Conservation (phyloP, 2,113 vertebrate genomes). For the Hippocampus guttulatus region DNA sequence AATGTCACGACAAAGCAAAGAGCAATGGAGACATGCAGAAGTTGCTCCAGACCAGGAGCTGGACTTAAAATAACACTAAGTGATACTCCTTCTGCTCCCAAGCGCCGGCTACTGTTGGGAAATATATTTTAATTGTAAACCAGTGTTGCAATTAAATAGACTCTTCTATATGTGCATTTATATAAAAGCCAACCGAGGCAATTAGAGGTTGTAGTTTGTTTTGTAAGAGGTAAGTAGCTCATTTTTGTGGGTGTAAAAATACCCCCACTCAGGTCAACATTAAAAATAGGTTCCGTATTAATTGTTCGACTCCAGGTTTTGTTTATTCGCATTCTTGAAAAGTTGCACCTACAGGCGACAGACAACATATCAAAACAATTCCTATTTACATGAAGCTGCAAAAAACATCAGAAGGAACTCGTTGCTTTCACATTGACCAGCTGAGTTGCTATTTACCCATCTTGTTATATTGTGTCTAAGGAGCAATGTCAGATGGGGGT, state of each 20-base stretch:
- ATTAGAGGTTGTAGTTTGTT: not conserved
- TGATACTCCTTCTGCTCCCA: not conserved
- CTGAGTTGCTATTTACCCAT: too few relatives aligned
- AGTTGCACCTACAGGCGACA: not conserved
- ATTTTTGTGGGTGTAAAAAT: not conserved
- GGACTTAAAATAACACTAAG: constrained; percentile 22
- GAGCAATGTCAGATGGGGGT: too few relatives aligned
- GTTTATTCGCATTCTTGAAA: not conserved
- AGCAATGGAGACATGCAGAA: constrained; percentile 7
- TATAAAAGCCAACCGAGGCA: not conserved
- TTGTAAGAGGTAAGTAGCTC: not conserved
- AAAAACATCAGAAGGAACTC: too few relatives aligned
- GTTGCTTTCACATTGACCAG: too few relatives aligned
- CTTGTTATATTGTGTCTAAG: too few relatives aligned
- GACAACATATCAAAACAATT: not conserved
- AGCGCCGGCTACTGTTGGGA: not conserved
- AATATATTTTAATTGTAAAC: not conserved
- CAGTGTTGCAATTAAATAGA: not conserved
- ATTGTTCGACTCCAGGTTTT: not conserved
- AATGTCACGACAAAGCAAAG: not conserved
- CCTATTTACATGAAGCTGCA: too few relatives aligned
- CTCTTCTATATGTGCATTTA: not conserved
- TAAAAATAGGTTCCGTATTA: not conserved
- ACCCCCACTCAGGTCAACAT: not conserved
- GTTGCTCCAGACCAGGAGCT: constrained; percentile 23